Percentiles rank a stretch among this genome's conserved stretches.
These are phyloP conservation scores for Rhogogaster chlorosoma DNA, from an alignment of 2,888 invertebrate genomes.

Conservation along the genomic window DNA sequence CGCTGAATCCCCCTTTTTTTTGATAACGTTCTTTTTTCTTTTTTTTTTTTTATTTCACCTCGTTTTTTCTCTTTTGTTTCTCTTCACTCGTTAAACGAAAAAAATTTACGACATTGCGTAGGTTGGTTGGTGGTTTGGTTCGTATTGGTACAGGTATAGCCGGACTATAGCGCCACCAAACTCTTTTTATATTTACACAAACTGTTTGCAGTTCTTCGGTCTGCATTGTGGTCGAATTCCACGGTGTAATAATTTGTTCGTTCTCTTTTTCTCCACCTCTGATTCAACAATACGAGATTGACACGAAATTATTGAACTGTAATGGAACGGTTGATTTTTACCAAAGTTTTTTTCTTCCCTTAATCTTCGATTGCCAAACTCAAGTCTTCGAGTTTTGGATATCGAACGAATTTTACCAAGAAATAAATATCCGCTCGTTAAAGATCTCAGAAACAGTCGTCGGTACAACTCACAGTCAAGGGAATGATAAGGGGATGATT, in stretches of 20 bases:
- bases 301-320: not conserved
- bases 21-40: not conserved
- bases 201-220: not conserved
- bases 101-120: constrained; percentile 10
- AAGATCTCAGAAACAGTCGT: not conserved
- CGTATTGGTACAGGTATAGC: not conserved
- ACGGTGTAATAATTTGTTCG: not conserved
- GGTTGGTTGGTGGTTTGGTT: too few species aligned
- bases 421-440: not conserved
- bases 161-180: not conserved
- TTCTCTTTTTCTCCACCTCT: not conserved
- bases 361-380: too few species aligned
- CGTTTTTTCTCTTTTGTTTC: not conserved
- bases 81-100: constrained; percentile 23
- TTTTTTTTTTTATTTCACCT: not conserved
- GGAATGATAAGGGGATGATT: not conserved
- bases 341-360: not conserved
- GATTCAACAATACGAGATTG: not conserved
- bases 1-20: not conserved
- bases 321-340: not conserved
- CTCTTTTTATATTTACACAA: not conserved
- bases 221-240: not conserved
- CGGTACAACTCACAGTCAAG: not conserved
- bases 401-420: not conserved
- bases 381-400: not conserved